Base-by-base conservation (phyloP, 2,888 invertebrate species). In the Cerceris rybyensis region DNA sequence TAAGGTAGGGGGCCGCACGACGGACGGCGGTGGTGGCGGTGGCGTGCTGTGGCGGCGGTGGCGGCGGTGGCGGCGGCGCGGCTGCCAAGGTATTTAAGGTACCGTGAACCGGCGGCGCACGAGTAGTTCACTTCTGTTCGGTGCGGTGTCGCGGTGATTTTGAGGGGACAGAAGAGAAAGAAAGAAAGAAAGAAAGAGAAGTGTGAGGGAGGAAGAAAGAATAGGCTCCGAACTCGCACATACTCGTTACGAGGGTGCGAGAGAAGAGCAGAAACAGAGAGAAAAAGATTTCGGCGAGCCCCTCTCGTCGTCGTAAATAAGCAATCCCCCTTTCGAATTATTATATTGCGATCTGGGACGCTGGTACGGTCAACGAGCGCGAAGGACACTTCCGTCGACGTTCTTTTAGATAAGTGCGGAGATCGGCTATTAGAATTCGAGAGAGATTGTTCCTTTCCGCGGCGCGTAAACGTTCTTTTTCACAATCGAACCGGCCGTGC, bases 1-100 rank as follows among this genome's bases (percentile, higher is more conserved):
- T 81, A 67, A 82, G 82, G 92, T 90, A 90, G 93, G 81, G 93
- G 93, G 93, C 93, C 94, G 93, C 79, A 78, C 78, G 83, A 83
- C 78, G 81, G 77, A 76, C 82, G 77, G 75, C 67, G 75, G 80
- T 66, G 82, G 82, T 80, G 81, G 85, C 66, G 84, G 84, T 66
- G 71, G 78, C 41, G 77, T 68, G 79, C 72, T 75, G 75, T 72
- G 84, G 81, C 82, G 75, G 82, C 68, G 78, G 77, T 68, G 76
- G 82, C 69, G 77, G 82, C 69, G 83, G 85, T 71, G 81, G 85
- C 86, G 88, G 88, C 94, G 94, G 94, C 94, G 93, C 93, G 92
- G 91, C 85, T 83, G 85, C 89, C 90, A 92, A 92, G 93, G 93
- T 94, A 94, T 94, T 94, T 94, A 94, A 94, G 94, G 93, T 94